These are phyloP conservation scores for Sycon ciliatum DNA, from an alignment of 37 sponge, comb jelly and placozoan species.

Conservation along the genomic window DNA sequence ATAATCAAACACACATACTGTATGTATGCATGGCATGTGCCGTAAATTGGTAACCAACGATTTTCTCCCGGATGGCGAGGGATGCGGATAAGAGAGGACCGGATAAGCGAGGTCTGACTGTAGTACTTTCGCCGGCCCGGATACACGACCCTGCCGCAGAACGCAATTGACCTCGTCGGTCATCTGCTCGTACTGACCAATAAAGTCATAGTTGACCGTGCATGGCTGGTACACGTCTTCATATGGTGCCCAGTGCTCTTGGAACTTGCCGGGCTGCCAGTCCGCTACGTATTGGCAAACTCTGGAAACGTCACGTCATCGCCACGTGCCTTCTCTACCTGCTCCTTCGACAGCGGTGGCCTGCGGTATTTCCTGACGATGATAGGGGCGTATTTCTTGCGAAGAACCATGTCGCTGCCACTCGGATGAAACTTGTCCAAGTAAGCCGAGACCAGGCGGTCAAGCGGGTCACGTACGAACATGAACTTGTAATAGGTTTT, in stretches of 20 bases:
- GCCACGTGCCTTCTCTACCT: slow-evolving; percentile 24
- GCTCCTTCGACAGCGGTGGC: slow-evolving; percentile 10
- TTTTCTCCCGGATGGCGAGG: too few relatives aligned
- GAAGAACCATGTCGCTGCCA: slow-evolving; percentile 16
- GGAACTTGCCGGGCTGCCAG: slow-evolving; percentile 17
- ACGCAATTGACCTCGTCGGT: slow-evolving; percentile 19
- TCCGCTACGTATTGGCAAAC: slow-evolving; percentile 37
- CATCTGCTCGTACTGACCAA: slow-evolving; percentile 43
- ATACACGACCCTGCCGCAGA: slow-evolving; percentile 1
- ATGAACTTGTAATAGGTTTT: slow-evolving; percentile 58
- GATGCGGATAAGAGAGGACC: too few relatives aligned
- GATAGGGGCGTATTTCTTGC: slow-evolving; percentile 26
- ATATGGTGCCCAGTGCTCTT: slow-evolving; percentile 57
- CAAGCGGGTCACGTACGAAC: slow-evolving; percentile 55
- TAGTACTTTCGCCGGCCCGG: slow-evolving; percentile 25
- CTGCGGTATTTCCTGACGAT: slow-evolving; percentile 29
- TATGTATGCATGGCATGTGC: too few relatives aligned
- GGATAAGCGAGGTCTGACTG: too few relatives aligned
- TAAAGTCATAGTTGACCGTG: slow-evolving; percentile 43
- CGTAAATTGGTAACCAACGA: too few relatives aligned
- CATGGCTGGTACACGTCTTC: slow-evolving; percentile 53
- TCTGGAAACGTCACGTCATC: slow-evolving; percentile 57
- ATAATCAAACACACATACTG: too few relatives aligned
- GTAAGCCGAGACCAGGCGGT: slow-evolving; percentile 51
- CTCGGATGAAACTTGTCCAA: slow-evolving; percentile 48